These are phyloP conservation scores for Pelecanus crispus DNA, from an alignment of 2,113 vertebrate species.

Conservation along the genomic window DNA sequence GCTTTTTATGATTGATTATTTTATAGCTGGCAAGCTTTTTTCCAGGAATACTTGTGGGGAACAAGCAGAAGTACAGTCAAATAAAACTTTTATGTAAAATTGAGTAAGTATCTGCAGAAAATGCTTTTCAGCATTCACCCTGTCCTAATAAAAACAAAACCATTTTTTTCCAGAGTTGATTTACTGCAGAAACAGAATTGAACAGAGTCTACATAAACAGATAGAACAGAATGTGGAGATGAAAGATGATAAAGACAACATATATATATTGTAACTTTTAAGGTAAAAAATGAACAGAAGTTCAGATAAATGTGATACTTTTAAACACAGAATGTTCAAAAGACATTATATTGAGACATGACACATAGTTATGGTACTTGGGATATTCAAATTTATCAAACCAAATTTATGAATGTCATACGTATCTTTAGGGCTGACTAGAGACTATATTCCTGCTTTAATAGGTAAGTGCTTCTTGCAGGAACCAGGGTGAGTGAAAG, in stretches of 20 bases:
- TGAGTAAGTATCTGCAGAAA: not conserved
- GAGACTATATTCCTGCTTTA: not conserved
- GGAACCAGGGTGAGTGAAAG: not conserved
- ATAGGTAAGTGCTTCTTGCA: not conserved
- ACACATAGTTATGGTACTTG: not conserved
- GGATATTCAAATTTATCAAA: not conserved
- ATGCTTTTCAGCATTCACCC: not conserved
- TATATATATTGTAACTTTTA: not conserved
- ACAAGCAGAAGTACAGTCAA: not conserved
- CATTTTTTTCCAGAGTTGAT: not conserved
- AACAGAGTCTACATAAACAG: not conserved
- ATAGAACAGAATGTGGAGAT: not conserved
- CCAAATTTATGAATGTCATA: not conserved
- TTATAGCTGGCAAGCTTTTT: not conserved
- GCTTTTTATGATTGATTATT: not conserved
- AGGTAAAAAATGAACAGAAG: not conserved
- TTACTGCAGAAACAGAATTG: not conserved
- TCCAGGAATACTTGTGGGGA: not conserved
- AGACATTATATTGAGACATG: not conserved
- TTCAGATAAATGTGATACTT: not conserved
- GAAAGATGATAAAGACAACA: not conserved
- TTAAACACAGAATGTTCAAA: not conserved
- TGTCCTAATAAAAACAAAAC: not conserved
- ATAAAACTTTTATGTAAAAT: not conserved
- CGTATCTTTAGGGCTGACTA: not conserved